phyloP scores from a whole-genome alignment of 2,888 invertebrate genomes.

The Drosophila siamana region DNA sequence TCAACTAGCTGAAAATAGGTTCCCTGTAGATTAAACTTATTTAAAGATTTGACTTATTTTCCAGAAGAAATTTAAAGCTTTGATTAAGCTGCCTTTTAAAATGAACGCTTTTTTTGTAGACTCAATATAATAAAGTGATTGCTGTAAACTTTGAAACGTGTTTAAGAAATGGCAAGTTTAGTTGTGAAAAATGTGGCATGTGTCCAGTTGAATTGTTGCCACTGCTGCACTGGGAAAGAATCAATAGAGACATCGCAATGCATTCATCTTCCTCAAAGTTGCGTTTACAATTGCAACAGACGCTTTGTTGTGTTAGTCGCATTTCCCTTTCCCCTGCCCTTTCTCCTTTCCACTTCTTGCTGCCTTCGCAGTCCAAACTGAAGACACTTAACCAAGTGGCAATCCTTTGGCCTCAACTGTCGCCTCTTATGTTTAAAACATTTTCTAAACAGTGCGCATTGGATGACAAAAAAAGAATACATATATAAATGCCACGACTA shows the following conservation, averaged over 20 bases:
- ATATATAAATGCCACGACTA: constrained; percentile 44
- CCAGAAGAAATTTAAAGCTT: no score
- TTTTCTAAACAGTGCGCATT: constrained; percentile 48
- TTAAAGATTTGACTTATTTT: no score
- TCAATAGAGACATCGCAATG: no score
- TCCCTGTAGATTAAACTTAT: no score
- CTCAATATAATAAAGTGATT: not conserved
- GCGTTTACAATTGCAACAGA: no score
- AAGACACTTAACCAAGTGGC: constrained; percentile 29
- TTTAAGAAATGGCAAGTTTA: not conserved
- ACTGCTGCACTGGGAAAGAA: constrained; percentile 30
- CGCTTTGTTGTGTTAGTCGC: constrained; percentile 1
- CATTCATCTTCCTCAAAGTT: no score
- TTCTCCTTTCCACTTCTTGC: not conserved
- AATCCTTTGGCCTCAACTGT: constrained; percentile 47
- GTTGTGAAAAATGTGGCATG: constrained; percentile 16
- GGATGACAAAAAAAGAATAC: constrained; percentile 22
- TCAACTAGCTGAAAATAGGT: no score
- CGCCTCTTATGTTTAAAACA: constrained; percentile 73
- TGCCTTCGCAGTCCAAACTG: no score
- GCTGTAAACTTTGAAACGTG: not conserved
- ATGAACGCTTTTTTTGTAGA: no score
- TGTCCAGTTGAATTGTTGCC: constrained; percentile 27
- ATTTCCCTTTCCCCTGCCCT: not conserved
- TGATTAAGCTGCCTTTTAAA: no score